Evolutionary conservation across 92 coral and sea anemone species (phyloP).

Genomic region (Parazoanthus swiftii): DNA sequence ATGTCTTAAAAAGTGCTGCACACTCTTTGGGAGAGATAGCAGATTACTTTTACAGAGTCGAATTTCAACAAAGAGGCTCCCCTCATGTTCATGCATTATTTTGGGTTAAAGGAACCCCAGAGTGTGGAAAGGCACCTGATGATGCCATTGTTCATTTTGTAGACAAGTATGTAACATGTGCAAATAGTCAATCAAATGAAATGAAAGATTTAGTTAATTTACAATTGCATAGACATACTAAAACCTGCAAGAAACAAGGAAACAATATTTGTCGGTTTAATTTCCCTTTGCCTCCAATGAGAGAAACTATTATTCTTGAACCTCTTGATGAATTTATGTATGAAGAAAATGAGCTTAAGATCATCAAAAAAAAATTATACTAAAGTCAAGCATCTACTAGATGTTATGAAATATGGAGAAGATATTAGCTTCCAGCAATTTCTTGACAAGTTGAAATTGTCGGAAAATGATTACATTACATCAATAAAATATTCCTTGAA

Average conservation of each 20-base stretch:
- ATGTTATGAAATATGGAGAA: constrained; percentile 46
- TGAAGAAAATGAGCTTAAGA: not conserved
- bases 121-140: constrained; percentile 29
- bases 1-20: not conserved
- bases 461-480: not conserved
- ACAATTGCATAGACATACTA: constrained; percentile 40
- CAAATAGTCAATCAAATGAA: constrained; percentile 8
- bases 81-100: constrained; percentile 50
- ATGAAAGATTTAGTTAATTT: not conserved
- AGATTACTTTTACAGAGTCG: constrained; percentile 47
- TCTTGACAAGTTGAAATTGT: constrained; percentile 48
- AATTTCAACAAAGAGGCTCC: constrained; percentile 50
- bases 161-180: constrained; percentile 31
- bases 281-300: constrained; percentile 50
- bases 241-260: constrained; percentile 47
- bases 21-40: constrained; percentile 22
- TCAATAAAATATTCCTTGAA: constrained; percentile 47
- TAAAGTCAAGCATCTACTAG: constrained; percentile 36
- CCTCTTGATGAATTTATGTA: constrained; percentile 35
- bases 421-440: constrained; percentile 51
- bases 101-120: constrained; percentile 50
- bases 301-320: constrained; percentile 24
- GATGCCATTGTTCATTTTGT: constrained; percentile 26
- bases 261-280: constrained; percentile 45
- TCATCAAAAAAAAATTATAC: constrained; percentile 19